Evolutionary conservation across 2,888 invertebrate species (phyloP).

Genomic region (Sesia bembeciformis): DNA sequence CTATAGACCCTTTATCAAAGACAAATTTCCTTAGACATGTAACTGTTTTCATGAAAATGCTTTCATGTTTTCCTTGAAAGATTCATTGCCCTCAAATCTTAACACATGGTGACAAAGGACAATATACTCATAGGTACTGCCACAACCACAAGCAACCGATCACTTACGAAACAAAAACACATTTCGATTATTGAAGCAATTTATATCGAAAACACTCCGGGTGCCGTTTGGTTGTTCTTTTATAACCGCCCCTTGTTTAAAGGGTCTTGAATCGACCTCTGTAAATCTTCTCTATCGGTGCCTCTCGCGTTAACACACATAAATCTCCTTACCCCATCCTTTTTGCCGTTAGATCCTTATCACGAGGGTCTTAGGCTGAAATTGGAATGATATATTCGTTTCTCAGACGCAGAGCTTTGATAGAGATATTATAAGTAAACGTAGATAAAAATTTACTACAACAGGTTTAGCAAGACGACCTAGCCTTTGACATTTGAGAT

Average conservation of each 20-base stretch:
- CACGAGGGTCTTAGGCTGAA: constrained; percentile 1
- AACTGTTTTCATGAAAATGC: no score
- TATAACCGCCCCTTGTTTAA: constrained; percentile 29
- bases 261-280: constrained; percentile 23
- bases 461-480: no score
- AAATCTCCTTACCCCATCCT: constrained; percentile 6
- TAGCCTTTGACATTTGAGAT: no score
- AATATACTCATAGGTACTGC: no score
- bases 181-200: constrained; percentile 14
- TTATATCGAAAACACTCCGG: constrained; percentile 12
- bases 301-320: constrained; percentile 29
- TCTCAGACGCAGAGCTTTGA: background rate
- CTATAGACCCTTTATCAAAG: no score
- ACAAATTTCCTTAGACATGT: no score
- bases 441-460: no score
- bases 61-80: no score
- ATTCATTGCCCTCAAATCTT: no score
- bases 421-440: no score
- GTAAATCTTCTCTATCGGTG: constrained; percentile 38
- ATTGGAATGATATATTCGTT: background rate
- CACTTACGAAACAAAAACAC: background rate
- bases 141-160: background rate
- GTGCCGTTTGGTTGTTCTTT: background rate
- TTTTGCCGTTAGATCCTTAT: constrained; percentile 13
- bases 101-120: no score